Evolutionary conservation across 2,888 invertebrate genomes (phyloP).

Genomic region (Caradrina kadenii): DNA sequence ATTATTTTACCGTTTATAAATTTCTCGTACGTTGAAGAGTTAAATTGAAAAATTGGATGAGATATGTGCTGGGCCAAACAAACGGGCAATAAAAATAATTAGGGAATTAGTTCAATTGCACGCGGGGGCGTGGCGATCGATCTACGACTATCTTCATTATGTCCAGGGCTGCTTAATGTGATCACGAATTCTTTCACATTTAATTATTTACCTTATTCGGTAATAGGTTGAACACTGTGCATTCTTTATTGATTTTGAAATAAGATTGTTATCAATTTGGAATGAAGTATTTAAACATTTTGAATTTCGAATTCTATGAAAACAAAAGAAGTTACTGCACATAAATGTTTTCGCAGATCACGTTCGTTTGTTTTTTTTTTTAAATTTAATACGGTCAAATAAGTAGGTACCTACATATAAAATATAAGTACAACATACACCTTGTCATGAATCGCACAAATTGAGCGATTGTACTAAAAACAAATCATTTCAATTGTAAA

Average conservation of each 20-base stretch:
- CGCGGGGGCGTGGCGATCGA: slow-evolving; percentile 80
- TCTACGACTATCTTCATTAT: slow-evolving; percentile 75
- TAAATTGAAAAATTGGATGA: slow-evolving; percentile 82
- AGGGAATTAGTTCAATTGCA: slow-evolving; percentile 85
- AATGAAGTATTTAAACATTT: neutral
- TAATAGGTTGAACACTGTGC: neutral
- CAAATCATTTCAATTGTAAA: slow-evolving; percentile 27
- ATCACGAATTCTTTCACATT: neutral
- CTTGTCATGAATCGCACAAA: slow-evolving; percentile 26
- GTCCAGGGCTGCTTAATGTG: slow-evolving; percentile 65
- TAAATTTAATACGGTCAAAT: slow-evolving; percentile 4
- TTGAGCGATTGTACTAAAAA: slow-evolving; percentile 36
- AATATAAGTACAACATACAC: slow-evolving; percentile 7
- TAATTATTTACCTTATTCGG: slow-evolving; percentile 2
- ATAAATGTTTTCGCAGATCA: neutral
- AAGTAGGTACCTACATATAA: too few species aligned
- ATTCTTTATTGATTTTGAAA: neutral
- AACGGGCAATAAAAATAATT: slow-evolving; percentile 89
- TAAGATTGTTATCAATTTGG: neutral
- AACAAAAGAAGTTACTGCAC: too few species aligned
- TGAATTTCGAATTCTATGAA: too few species aligned
- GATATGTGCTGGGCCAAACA: slow-evolving; percentile 79
- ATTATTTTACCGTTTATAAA: slow-evolving; percentile 48
- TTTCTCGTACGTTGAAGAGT: slow-evolving; percentile 52
- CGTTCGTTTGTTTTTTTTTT: neutral